phyloP scores from a whole-genome alignment of 2,888 invertebrate genomes.

The Nomada flava region DNA sequence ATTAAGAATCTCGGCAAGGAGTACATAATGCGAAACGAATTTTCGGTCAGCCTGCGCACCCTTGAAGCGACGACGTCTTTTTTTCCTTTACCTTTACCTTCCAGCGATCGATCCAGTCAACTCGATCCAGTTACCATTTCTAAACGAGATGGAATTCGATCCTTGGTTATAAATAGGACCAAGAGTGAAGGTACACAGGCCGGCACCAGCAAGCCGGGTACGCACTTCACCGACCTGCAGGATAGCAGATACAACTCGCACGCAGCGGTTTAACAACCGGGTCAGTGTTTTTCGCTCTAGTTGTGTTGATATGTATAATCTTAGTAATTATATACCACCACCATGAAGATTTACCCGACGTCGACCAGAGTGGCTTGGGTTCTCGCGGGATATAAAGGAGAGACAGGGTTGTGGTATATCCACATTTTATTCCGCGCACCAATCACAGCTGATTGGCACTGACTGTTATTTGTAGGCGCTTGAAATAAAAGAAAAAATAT shows the following conservation, averaged over 20 bases:
- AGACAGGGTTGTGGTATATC: constrained; percentile 21
- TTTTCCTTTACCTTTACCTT: constrained; percentile 5
- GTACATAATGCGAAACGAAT: not conserved
- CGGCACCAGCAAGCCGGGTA: constrained; percentile 27
- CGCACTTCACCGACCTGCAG: constrained; percentile 55
- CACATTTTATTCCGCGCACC: constrained; percentile 70
- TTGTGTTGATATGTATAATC: constrained; percentile 81
- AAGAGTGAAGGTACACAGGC: constrained; percentile 69
- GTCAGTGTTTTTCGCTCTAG: constrained; percentile 80
- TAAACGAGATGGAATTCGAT: constrained; percentile 73
- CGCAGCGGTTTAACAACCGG: constrained; percentile 77
- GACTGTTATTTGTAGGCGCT: constrained; percentile 68
- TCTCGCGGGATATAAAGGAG: constrained; percentile 20
- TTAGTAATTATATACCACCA: constrained; percentile 76
- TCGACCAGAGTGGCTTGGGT: not conserved
- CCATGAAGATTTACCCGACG: constrained; percentile 70
- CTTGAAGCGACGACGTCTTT: constrained; percentile 1
- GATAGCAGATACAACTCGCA: constrained; percentile 64
- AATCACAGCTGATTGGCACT: constrained; percentile 75
- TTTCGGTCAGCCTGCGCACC: constrained; percentile 29
- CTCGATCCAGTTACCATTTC: constrained; percentile 69
- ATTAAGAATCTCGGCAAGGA: not conserved
- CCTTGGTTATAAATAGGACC: constrained; percentile 73
- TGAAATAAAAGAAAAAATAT: constrained; percentile 33
- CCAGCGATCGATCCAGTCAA: constrained; percentile 45